Percentiles rank a stretch among this genome's conserved stretches.
phyloP scores from a whole-genome alignment of 2,113 vertebrate genomes.

The Caranx ignobilis region DNA sequence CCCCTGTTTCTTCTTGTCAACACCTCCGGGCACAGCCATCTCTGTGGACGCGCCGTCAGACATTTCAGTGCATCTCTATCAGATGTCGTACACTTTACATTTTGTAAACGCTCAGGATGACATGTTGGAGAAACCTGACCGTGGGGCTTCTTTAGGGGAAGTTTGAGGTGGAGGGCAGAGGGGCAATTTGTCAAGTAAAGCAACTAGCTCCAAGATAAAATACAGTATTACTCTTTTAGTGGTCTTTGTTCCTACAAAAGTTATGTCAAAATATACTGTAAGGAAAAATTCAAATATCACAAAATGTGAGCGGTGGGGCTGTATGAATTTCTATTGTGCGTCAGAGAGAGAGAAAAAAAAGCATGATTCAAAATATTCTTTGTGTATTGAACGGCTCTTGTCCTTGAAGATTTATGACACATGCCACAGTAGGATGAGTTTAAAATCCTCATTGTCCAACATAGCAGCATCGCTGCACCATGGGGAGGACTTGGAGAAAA shows the following conservation, averaged over 20 bases:
- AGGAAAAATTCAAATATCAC: not conserved
- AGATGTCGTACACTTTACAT: not conserved
- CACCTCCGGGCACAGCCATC: slow-evolving; percentile 13
- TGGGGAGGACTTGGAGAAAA: not conserved
- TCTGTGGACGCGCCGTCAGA: not conserved
- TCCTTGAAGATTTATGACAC: slow-evolving; percentile 31
- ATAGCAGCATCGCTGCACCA: not conserved
- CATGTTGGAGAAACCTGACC: not conserved
- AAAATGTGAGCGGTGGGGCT: not conserved
- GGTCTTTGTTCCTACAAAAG: not conserved
- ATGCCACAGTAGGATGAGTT: slow-evolving; percentile 10
- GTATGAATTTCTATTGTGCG: not conserved
- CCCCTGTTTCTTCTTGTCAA: slow-evolving; percentile 39
- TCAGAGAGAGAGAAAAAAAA: not conserved
- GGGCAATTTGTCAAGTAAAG: not conserved
- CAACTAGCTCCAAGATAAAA: not conserved
- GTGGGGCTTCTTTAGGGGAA: not conserved
- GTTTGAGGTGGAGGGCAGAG: not conserved
- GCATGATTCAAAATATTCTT: not conserved
- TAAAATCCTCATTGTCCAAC: slow-evolving; percentile 39
- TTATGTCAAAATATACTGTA: not conserved
- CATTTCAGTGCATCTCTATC: slow-evolving; percentile 7
- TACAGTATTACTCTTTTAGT: not conserved
- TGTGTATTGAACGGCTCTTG: not conserved
- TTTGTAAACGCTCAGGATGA: not conserved